Conservation (phyloP, 2,113 vertebrate species). For the Onychorhynchus coronatus region DNA sequence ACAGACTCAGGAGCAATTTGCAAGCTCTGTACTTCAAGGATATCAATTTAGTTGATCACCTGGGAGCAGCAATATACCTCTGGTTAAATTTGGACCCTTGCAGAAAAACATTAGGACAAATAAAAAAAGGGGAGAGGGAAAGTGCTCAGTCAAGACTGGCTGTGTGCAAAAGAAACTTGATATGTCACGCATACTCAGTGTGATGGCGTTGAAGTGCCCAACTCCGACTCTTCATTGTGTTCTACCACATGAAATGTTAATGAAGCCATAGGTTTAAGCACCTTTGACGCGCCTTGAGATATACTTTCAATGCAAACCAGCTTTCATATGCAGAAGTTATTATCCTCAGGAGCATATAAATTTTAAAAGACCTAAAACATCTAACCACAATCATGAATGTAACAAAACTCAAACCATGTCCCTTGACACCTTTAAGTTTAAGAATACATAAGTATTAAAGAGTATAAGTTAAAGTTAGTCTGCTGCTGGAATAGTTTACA, state of each 20-base stretch:
- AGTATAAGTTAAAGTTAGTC: neutral
- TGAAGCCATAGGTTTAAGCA: neutral
- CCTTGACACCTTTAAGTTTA: neutral
- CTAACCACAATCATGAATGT: neutral
- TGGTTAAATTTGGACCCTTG: neutral
- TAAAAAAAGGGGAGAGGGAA: neutral
- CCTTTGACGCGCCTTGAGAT: neutral
- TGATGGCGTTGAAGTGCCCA: neutral
- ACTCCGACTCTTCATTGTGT: neutral
- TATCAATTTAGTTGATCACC: neutral
- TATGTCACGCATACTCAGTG: neutral
- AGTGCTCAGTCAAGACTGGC: too few relatives aligned
- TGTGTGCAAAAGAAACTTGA: neutral
- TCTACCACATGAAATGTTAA: neutral
- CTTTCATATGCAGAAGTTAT: neutral
- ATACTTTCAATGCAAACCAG: neutral
- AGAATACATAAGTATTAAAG: neutral
- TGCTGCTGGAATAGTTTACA: neutral
- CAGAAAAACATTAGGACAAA: neutral
- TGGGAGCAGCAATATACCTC: neutral
- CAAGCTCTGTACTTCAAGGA: neutral
- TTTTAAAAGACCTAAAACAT: neutral
- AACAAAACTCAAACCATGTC: neutral
- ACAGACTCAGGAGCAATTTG: neutral
- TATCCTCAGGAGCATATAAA: neutral